Conservation (phyloP, 2,888 invertebrate species). For the Platypus cylindrus region DNA sequence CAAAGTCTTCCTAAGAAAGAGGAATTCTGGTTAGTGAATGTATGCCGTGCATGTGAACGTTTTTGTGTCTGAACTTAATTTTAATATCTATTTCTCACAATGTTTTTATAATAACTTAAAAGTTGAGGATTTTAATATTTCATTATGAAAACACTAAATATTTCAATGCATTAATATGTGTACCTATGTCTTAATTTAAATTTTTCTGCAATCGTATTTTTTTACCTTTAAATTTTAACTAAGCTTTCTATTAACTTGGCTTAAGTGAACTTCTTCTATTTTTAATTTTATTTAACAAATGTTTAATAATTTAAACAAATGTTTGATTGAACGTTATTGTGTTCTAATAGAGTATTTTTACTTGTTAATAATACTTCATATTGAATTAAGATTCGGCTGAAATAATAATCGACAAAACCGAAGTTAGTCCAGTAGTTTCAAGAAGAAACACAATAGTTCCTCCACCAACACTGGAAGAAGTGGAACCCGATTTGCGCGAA, state of each 20-base stretch:
- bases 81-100: not conserved
- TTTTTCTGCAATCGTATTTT: constrained; percentile 12
- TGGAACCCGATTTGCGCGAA: constrained; percentile 25
- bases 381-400: constrained; percentile 1
- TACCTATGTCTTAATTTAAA: no score
- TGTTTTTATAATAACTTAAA: no score
- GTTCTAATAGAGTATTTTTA: no score
- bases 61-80: not conserved
- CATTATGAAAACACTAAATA: no score
- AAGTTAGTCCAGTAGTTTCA: constrained; percentile 28
- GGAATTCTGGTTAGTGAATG: constrained; percentile 57
- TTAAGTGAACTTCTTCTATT: no score
- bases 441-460: constrained; percentile 38
- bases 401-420: constrained; percentile 10
- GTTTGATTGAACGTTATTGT: no score
- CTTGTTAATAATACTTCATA: no score
- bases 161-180: no score
- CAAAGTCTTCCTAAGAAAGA: constrained; percentile 70
- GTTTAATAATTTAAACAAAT: no score
- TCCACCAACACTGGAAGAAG: constrained; percentile 31
- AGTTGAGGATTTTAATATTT: no score
- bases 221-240: constrained; percentile 18
- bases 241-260: no score
- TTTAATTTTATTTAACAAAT: no score
- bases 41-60: constrained; percentile 22